Evolutionary conservation across 2,888 invertebrate genomes (phyloP), one percentile per base, ranked within the genome.

Genomic region (Sarcophaga carnaria): DNA sequence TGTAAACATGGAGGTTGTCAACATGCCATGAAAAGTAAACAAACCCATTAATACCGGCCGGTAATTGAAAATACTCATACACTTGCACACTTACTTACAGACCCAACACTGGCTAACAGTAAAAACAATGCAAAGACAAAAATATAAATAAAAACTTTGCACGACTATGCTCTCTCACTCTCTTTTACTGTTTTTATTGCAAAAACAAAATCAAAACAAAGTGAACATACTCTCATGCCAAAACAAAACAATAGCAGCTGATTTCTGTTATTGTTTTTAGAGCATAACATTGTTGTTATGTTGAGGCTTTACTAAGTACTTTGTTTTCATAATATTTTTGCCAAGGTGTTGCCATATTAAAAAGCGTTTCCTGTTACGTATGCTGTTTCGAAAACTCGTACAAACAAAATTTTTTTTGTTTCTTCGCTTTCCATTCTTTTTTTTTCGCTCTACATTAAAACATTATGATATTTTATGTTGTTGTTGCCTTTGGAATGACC

Each of bases 401-500:
- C 3, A 49, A 14, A 49, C 63, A 76, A 70, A 86, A 82, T 85
- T 80, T 81, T 82, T 89, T 88, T 70, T 89, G 86, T 84, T 79
- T 79, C 25, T 77, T 54, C 83, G 67, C 71, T 22, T 54, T 14
- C 67, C 25, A 11, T 22, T 37, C 11, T 49, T 12, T 83, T 83
- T 88, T 27, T 27, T 27, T 4, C 5, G 4, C 27, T 27, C 27
- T 37, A 37, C 37, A 37, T 12, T 66, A 14, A 11, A 67, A 37
- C 67, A 47, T 80, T 87, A 82, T 80, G 74, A 74, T 87, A 85
- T 59, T 78, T 77, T 83, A 76, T 87, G 81, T 88, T 89, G 89
- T 92, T 91, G 91, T 91, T 92, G 92, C 90, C 91, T 90, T 92
- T 92, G 91, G 90, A 91, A 90, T 92, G 92, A 92, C 91, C 92